Evolutionary conservation across 2,888 invertebrate genomes (phyloP).

Genomic region (Cylindroiulus punctatus): DNA sequence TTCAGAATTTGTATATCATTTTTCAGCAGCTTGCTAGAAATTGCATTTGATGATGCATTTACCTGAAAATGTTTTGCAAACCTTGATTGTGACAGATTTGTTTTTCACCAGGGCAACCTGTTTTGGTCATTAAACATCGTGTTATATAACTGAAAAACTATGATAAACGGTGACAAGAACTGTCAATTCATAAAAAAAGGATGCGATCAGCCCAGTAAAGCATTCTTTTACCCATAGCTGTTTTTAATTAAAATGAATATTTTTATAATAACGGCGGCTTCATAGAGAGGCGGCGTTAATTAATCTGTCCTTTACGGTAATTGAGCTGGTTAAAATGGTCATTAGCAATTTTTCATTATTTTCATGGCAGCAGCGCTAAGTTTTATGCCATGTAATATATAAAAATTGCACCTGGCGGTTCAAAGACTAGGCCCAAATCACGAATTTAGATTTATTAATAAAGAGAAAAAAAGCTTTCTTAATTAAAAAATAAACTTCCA

Average conservation of each 20-base stretch:
- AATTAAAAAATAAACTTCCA: neutral
- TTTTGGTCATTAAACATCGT: neutral
- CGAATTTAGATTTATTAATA: neutral
- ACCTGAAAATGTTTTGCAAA: neutral
- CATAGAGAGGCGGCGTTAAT: neutral
- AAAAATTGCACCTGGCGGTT: neutral
- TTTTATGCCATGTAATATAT: neutral
- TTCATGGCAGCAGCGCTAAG: neutral
- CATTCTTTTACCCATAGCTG: neutral
- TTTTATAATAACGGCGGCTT: conserved; percentile 16
- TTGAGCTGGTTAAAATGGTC: neutral
- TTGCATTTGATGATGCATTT: no score
- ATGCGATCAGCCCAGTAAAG: neutral
- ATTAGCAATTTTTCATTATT: conserved; percentile 4
- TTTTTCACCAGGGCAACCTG: neutral
- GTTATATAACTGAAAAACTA: neutral
- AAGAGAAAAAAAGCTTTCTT: neutral
- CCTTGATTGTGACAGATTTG: neutral
- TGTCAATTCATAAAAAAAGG: neutral
- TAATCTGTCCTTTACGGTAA: conserved; percentile 14
- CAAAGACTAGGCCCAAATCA: neutral
- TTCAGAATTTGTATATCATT: no score
- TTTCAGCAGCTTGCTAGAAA: no score
- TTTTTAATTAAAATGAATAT: neutral
- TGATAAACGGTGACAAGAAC: neutral